Conservation (phyloP, 2,113 vertebrate species). For the Hypocryptadius cinnamomeus region DNA sequence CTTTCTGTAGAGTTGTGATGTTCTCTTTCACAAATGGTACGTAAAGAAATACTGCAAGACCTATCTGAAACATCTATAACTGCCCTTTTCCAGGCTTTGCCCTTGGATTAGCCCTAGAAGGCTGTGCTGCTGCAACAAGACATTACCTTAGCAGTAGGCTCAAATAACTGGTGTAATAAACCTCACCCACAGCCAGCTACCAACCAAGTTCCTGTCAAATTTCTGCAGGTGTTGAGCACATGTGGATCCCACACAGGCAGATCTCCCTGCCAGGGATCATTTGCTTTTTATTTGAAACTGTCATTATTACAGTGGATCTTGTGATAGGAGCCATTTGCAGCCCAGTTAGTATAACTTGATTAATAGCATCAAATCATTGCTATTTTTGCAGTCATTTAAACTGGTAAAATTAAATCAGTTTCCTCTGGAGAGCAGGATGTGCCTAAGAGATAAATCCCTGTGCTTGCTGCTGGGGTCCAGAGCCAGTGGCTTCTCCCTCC, state of each 20-base stretch:
- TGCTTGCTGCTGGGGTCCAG: neutral
- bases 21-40: neutral
- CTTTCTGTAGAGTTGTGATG: neutral
- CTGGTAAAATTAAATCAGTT: neutral
- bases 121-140: neutral
- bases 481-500: neutral
- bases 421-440: neutral
- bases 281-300: neutral
- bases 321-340: neutral
- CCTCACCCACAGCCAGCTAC: neutral
- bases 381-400: neutral
- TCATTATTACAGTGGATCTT: neutral
- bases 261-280: fast-evolving
- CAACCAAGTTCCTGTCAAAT: neutral
- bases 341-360: neutral
- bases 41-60: neutral
- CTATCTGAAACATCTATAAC: neutral
- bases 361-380: neutral
- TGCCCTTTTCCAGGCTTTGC: neutral
- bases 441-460: neutral
- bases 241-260: neutral
- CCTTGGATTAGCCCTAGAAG: neutral
- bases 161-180: neutral
- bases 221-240: neutral
- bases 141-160: neutral